A percentile compares a stretch with the other conserved stretches of the same genome.
Conservation (phyloP, 2,888 invertebrate species). For the Omphaloscelis lunosa region DNA sequence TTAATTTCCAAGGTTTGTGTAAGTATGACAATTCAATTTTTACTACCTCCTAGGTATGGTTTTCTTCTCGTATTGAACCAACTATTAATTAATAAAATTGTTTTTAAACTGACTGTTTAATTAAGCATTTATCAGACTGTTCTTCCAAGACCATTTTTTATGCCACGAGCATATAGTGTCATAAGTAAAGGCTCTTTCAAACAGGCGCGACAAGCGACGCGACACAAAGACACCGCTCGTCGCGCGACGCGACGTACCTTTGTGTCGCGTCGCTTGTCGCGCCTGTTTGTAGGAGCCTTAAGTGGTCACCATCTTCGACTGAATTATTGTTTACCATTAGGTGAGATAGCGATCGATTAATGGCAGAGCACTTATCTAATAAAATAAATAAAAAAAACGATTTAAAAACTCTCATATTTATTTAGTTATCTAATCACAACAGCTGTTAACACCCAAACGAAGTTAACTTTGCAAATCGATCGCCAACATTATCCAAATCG, state of each 20-base stretch:
- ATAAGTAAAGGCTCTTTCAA: too few species aligned
- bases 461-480: slow-evolving; percentile 22
- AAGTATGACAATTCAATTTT: background rate
- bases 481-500: slow-evolving; percentile 20
- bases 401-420: background rate
- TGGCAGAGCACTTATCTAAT: background rate
- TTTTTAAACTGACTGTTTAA: background rate
- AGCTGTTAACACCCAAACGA: background rate
- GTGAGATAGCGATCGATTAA: background rate
- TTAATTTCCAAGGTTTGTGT: background rate
- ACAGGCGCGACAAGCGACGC: too few species aligned
- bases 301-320: background rate
- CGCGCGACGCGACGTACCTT: too few species aligned
- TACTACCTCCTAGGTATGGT: background rate
- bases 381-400: too few species aligned
- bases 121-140: background rate
- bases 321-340: background rate
- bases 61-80: background rate
- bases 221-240: too few species aligned
- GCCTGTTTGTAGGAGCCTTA: too few species aligned
- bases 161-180: background rate
- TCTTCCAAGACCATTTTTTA: background rate
- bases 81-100: too few species aligned
- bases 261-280: too few species aligned
- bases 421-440: background rate